These are phyloP conservation scores for Falco rusticolus DNA, from an alignment of 2,797 vertebrate species.

Conservation along the genomic window DNA sequence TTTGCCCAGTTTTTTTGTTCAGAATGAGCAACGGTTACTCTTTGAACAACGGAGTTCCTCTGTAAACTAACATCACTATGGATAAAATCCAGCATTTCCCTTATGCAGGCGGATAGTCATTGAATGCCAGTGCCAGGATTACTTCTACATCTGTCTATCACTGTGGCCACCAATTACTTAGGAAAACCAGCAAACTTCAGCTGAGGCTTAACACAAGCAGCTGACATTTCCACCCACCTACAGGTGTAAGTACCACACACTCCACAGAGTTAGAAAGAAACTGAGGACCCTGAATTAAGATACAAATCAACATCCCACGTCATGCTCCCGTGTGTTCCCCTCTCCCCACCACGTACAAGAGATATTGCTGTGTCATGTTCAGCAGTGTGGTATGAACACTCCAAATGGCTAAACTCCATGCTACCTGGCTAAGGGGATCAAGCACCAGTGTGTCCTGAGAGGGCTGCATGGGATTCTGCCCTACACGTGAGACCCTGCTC, in stretches of 20 bases:
- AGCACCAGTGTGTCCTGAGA: not conserved
- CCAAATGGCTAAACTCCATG: not conserved
- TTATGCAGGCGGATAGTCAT: not conserved
- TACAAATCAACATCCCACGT: not conserved
- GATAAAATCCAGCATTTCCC: not conserved
- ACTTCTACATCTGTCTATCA: not conserved
- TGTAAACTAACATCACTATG: not conserved
- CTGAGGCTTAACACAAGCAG: not conserved
- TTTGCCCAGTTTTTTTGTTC: not conserved
- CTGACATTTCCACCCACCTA: not conserved
- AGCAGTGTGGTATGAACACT: accelerated
- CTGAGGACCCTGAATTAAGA: not conserved
- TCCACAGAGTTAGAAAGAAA: not conserved
- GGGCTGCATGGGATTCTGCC: not conserved
- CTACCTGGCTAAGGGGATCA: not conserved
- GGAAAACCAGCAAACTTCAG: not conserved
- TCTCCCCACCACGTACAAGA: not conserved
- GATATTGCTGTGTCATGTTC: not conserved
- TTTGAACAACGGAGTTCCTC: not conserved
- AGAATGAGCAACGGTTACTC: not conserved
- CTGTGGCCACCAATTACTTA: not conserved
- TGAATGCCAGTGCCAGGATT: not conserved
- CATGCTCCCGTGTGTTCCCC: not conserved
- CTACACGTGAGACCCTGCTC: not conserved
- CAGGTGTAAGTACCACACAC: not conserved